These are phyloP conservation scores for Perizoma affinitatum DNA, from an alignment of 2,888 invertebrate species.

Conservation along the genomic window DNA sequence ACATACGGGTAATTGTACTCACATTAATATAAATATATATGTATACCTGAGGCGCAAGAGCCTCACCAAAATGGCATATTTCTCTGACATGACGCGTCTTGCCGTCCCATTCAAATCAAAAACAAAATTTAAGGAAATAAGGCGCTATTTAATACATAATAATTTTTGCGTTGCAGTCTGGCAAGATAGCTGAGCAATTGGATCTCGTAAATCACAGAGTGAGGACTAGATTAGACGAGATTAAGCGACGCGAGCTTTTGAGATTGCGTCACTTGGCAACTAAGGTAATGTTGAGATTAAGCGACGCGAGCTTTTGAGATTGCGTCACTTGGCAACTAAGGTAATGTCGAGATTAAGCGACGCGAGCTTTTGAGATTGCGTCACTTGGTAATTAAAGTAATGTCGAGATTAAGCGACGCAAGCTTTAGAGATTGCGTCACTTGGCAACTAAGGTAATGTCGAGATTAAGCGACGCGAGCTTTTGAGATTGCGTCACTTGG, in stretches of 20 bases:
- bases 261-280: constrained; percentile 90
- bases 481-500: constrained; percentile 90
- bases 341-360: constrained; percentile 87
- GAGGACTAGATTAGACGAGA: constrained; percentile 94
- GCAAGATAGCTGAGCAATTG: constrained; percentile 95
- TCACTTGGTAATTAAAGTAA: constrained; percentile 86
- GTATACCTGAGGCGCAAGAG: too few species aligned
- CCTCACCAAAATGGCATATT: too few species aligned
- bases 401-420: constrained; percentile 89
- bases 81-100: too few species aligned
- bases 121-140: too few species aligned
- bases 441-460: constrained; percentile 84
- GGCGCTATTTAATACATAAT: not conserved
- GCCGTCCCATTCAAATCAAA: too few species aligned
- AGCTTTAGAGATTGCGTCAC: constrained; percentile 91
- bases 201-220: constrained; percentile 95
- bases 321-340: constrained; percentile 89
- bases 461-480: constrained; percentile 93
- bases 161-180: constrained; percentile 85
- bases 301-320: constrained; percentile 92
- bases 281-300: constrained; percentile 85
- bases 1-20: constrained; percentile 89
- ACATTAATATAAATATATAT: not conserved
- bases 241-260: constrained; percentile 94
- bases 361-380: constrained; percentile 93